These are phyloP conservation scores for Onthophagus sagittarius DNA, from an alignment of 2,888 invertebrate species.

Conservation along the genomic window DNA sequence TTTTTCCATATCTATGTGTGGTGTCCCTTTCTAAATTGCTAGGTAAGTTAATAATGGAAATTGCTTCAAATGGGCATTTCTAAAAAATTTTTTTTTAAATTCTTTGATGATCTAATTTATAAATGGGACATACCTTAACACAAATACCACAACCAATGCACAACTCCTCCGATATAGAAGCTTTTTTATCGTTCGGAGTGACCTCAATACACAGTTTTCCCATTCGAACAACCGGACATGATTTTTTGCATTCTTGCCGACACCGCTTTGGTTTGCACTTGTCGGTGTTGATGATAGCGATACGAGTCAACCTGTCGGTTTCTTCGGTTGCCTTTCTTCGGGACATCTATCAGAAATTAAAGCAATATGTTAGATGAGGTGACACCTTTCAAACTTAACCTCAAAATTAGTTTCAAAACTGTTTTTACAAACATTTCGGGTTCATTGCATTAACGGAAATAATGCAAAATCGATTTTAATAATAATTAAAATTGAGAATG, in stretches of 20 bases:
- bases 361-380: constrained; percentile 3
- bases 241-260: constrained; percentile 97
- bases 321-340: constrained; percentile 74
- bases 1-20: constrained; percentile 97
- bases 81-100: constrained; percentile 50
- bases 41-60: constrained; percentile 97
- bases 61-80: constrained; percentile 99
- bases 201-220: constrained; percentile 99
- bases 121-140: constrained; percentile 70
- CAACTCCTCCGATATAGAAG: constrained; percentile 94
- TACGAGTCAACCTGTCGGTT: constrained; percentile 91
- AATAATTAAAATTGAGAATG: neutral
- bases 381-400: constrained; percentile 12
- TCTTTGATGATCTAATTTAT: constrained; percentile 13
- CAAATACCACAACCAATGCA: constrained; percentile 99
- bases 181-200: constrained; percentile 90
- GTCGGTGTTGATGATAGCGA: constrained; percentile 96
- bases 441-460: neutral
- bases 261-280: constrained; percentile 99
- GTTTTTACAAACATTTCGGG: neutral
- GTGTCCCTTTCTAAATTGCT: constrained; percentile 98
- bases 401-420: neutral
- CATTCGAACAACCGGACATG: constrained; percentile 98
- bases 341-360: constrained; percentile 54
- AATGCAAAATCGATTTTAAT: neutral